Percentiles rank a stretch among this genome's conserved stretches.
Conservation (phyloP, 2,888 invertebrate genomes). For the Amphipyra tragopoginis region DNA sequence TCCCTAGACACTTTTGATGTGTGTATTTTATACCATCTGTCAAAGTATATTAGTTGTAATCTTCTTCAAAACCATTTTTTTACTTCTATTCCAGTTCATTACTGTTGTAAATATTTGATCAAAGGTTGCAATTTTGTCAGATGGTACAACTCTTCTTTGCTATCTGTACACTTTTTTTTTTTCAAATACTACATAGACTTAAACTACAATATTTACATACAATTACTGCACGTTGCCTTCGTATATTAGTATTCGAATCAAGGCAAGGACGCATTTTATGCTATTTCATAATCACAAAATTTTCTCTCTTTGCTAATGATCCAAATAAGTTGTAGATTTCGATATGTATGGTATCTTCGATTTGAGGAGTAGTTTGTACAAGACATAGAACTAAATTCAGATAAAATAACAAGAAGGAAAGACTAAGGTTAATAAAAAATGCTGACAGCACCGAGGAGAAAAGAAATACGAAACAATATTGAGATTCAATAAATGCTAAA, state of each 20-base stretch:
- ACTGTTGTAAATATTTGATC: not conserved
- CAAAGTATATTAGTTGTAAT: not conserved
- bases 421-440: conserved; percentile 58
- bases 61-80: too few species aligned
- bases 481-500: conserved; percentile 23
- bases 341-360: conserved; percentile 50
- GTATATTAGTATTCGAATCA: conserved; percentile 45
- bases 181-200: conserved; percentile 26
- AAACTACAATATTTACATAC: conserved; percentile 62
- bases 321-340: conserved; percentile 42
- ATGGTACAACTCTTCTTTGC: conserved; percentile 3
- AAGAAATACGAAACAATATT: conserved; percentile 6
- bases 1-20: too few species aligned
- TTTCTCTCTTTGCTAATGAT: conserved; percentile 34
- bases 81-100: not conserved
- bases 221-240: conserved; percentile 46
- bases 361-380: conserved; percentile 26
- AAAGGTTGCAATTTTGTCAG: conserved; percentile 7
- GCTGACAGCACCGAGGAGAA: conserved; percentile 65
- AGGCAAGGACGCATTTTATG: conserved; percentile 82
- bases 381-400: conserved; percentile 17
- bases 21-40: conserved; percentile 1
- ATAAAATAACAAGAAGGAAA: conserved; percentile 9
- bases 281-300: conserved; percentile 58
- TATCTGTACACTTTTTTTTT: conserved; percentile 13